These are phyloP conservation scores for Tenthredo livida DNA, from an alignment of 2,888 invertebrate species.

Conservation along the genomic window DNA sequence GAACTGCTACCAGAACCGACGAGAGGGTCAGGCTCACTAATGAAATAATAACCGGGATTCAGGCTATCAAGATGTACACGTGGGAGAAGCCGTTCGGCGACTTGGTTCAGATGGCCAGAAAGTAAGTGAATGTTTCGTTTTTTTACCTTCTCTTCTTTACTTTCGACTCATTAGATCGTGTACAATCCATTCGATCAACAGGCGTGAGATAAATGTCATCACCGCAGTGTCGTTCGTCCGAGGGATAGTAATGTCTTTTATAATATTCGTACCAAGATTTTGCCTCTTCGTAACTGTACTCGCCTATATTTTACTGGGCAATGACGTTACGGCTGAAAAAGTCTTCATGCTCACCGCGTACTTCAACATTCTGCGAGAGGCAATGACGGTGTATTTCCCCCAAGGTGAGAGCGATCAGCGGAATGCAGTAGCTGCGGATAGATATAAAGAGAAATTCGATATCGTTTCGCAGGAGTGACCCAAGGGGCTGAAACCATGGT, in stretches of 20 bases:
- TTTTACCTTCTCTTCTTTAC: background rate
- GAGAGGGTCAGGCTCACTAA: conserved; percentile 94
- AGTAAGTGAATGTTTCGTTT: conserved; percentile 81
- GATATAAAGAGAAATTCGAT: background rate
- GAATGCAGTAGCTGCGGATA: background rate
- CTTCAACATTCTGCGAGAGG: conserved; percentile 91
- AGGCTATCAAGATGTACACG: conserved; percentile 95
- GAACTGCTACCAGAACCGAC: conserved; percentile 93
- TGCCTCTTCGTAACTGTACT: conserved; percentile 92
- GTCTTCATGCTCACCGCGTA: conserved; percentile 94
- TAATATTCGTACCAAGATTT: conserved; percentile 93
- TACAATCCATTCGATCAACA: conserved; percentile 67
- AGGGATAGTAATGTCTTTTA: conserved; percentile 83
- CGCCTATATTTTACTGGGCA: conserved; percentile 84
- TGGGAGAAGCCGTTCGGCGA: conserved; percentile 92
- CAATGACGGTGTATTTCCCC: conserved; percentile 94
- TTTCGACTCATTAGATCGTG: background rate
- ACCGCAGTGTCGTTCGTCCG: conserved; percentile 88
- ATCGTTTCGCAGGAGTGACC: conserved; percentile 83
- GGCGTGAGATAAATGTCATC: conserved; percentile 86
- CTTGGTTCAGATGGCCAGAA: conserved; percentile 85
- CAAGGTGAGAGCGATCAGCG: conserved; percentile 80
- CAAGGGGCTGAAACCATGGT: conserved; percentile 90
- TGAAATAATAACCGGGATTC: conserved; percentile 92
- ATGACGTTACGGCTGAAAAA: conserved; percentile 87